Conservation (phyloP, 2,797 vertebrate genomes). For the Hafferia zeledoni region DNA sequence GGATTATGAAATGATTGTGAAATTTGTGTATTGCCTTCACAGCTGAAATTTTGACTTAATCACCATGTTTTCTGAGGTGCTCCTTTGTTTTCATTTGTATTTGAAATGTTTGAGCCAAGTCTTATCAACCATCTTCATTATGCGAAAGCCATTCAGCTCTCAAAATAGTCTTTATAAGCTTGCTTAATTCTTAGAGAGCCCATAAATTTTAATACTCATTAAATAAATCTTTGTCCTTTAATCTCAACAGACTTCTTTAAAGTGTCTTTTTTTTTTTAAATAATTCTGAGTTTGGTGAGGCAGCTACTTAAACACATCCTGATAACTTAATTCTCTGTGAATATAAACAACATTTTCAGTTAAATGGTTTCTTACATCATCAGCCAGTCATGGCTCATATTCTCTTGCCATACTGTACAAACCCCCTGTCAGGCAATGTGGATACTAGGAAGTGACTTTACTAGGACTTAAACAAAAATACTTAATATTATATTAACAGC, state of each 20-base stretch:
- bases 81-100: slow-evolving; percentile 12
- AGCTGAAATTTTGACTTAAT: slow-evolving; percentile 44
- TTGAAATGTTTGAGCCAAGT: slow-evolving; percentile 38
- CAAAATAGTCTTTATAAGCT: slow-evolving; percentile 25
- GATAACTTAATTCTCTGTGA: slow-evolving; percentile 19
- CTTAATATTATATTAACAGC: background rate
- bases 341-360: slow-evolving; percentile 23
- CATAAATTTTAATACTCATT: slow-evolving; percentile 39
- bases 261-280: background rate
- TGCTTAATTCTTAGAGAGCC: slow-evolving; percentile 30
- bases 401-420: background rate
- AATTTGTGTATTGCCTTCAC: slow-evolving; percentile 37
- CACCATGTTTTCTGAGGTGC: background rate
- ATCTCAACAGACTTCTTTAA: slow-evolving; percentile 29
- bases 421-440: background rate
- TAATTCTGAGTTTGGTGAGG: background rate
- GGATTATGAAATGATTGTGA: slow-evolving; percentile 12
- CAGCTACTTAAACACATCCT: background rate
- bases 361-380: slow-evolving; percentile 22
- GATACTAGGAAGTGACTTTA: background rate
- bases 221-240: slow-evolving; percentile 50
- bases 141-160: slow-evolving; percentile 39
- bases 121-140: slow-evolving; percentile 50
- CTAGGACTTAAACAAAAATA: background rate
- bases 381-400: background rate